A percentile compares a stretch with the other conserved stretches of the same genome.
These are phyloP conservation scores for Hylaeus volcanicus DNA, from an alignment of 1,140 invertebrate species.

Conservation along the genomic window DNA sequence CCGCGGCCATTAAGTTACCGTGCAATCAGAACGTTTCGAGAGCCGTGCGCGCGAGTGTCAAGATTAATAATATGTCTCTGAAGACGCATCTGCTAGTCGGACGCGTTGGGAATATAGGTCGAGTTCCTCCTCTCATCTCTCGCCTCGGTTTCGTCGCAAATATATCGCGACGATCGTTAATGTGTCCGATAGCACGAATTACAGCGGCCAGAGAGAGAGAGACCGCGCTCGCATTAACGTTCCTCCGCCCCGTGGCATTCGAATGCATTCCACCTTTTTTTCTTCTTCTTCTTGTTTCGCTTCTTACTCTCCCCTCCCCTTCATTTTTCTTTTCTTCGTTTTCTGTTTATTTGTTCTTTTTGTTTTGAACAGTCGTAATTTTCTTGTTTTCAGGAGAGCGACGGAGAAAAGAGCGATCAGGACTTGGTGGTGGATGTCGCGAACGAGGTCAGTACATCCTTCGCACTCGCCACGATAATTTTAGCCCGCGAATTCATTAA, in stretches of 20 bases:
- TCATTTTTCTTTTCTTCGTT: too few relatives aligned
- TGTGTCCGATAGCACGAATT: conserved; percentile 1
- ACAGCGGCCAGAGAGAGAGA: not conserved
- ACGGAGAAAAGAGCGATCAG: conserved; percentile 91
- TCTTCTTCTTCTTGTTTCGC: too few relatives aligned
- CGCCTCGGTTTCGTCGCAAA: conserved; percentile 14
- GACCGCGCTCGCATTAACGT: not conserved
- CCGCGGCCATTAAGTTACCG: conserved; percentile 60
- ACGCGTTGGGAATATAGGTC: conserved; percentile 52
- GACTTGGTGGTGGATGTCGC: conserved; percentile 96
- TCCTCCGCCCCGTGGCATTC: not conserved
- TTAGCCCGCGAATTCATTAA: conserved; percentile 11
- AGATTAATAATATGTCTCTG: conserved; percentile 66
- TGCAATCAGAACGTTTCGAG: conserved; percentile 56
- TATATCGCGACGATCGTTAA: conserved; percentile 24
- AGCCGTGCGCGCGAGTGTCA: conserved; percentile 40
- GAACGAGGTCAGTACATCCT: conserved; percentile 85
- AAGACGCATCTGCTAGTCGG: conserved; percentile 50
- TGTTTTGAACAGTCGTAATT: not conserved
- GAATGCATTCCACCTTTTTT: too few relatives aligned
- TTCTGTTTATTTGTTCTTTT: not conserved
- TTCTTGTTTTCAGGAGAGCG: conserved; percentile 85
- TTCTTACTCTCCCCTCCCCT: not conserved
- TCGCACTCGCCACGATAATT: conserved; percentile 1
- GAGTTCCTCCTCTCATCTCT: conserved; percentile 5